A percentile compares a stretch with the other conserved stretches of the same genome.
Evolutionary conservation across 2,113 vertebrate genomes (phyloP).

Genomic region (Vombatus ursinus): DNA sequence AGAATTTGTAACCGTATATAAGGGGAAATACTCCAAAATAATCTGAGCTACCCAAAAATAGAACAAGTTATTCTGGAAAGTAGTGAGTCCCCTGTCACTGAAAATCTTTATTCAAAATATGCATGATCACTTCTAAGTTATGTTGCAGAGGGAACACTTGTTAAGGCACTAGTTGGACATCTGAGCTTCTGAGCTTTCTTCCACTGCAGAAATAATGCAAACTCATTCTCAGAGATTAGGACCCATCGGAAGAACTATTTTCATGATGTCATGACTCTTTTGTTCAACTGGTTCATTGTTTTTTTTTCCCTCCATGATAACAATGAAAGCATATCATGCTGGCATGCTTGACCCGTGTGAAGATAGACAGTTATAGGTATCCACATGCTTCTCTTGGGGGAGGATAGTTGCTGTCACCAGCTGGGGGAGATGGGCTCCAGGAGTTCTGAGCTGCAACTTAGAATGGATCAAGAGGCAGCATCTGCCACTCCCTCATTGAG

Average conservation of each 20-base stretch:
- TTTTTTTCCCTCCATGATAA: background rate
- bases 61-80: background rate
- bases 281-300: background rate
- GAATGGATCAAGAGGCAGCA: background rate
- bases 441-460: background rate
- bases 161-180: background rate
- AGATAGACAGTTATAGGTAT: background rate
- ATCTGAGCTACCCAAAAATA: background rate
- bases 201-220: background rate
- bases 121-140: background rate
- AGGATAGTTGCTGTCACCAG: background rate
- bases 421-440: background rate
- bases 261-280: background rate
- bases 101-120: background rate
- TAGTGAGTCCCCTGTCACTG: background rate
- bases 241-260: background rate
- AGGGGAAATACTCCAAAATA: background rate
- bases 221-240: background rate
- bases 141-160: background rate
- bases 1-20: background rate
- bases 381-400: background rate
- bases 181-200: background rate
- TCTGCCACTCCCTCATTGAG: background rate
- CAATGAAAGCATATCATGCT: background rate
- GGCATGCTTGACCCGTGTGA: background rate